A percentile compares a stretch with the other conserved stretches of the same genome.
Conservation (phyloP, 2,113 vertebrate genomes). For the Hylia prasina region DNA sequence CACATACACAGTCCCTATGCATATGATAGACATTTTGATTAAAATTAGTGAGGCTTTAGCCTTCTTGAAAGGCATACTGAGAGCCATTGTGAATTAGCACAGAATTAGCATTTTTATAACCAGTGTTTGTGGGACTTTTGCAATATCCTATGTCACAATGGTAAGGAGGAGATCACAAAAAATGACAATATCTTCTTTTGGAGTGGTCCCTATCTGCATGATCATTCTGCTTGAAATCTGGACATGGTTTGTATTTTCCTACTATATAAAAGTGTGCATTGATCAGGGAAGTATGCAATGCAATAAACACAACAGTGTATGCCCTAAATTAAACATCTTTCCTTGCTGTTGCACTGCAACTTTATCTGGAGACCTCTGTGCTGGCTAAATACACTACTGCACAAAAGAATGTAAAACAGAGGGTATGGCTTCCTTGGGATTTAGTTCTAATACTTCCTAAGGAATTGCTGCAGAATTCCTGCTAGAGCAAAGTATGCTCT, state of each 20-base stretch:
- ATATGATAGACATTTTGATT: background rate
- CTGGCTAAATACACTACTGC: background rate
- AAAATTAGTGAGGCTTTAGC: background rate
- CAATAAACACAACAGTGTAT: background rate
- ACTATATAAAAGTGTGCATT: background rate
- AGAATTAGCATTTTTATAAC: background rate
- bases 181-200: background rate
- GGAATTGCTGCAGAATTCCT: background rate
- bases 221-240: background rate
- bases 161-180: background rate
- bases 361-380: background rate
- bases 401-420: background rate
- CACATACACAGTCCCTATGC: background rate
- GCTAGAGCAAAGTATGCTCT: background rate
- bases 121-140: background rate
- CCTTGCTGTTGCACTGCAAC: background rate
- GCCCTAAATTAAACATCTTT: background rate
- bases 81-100: background rate
- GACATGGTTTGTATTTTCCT: background rate
- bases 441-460: background rate
- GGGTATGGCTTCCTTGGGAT: background rate
- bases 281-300: background rate
- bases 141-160: background rate
- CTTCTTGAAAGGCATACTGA: background rate
- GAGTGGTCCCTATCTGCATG: background rate